Conservation (phyloP, 2,113 vertebrate species). For the Meriones unguiculatus region DNA sequence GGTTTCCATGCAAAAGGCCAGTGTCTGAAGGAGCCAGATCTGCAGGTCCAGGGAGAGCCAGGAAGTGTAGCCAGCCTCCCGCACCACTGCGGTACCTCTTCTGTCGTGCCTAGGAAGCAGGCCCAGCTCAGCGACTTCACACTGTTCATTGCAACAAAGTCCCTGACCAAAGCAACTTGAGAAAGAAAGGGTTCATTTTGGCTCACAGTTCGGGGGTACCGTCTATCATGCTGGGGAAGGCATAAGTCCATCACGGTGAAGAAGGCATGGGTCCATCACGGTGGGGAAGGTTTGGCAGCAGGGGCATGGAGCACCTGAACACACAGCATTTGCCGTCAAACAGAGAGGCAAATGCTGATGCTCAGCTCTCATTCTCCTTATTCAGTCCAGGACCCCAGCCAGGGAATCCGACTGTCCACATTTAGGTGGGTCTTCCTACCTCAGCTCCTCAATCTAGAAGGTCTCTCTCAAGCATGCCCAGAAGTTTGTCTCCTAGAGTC, state of each 20-base stretch:
- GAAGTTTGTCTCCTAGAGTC: background rate
- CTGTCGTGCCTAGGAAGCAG: background rate
- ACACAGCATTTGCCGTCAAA: background rate
- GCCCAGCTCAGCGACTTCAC: accelerated
- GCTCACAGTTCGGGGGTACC: background rate
- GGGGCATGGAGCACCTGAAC: background rate
- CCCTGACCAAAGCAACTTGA: background rate
- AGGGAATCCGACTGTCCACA: too few species aligned
- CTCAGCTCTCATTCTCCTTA: background rate
- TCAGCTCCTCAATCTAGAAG: background rate
- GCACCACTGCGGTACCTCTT: accelerated
- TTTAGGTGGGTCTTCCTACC: background rate
- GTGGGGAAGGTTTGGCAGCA: background rate
- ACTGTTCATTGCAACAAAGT: background rate
- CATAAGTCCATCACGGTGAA: too few species aligned
- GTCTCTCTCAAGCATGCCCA: background rate
- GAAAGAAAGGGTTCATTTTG: background rate
- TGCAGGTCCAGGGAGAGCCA: background rate
- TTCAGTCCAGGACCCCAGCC: background rate
- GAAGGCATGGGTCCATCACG: background rate
- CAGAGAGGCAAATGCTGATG: background rate
- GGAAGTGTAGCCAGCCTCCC: background rate
- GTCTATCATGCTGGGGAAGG: background rate
- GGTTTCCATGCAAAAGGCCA: background rate
- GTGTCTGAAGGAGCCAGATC: background rate